Evolutionary conservation across 2,888 invertebrate genomes (phyloP).

Genomic region (Chymomyza caudatula): DNA sequence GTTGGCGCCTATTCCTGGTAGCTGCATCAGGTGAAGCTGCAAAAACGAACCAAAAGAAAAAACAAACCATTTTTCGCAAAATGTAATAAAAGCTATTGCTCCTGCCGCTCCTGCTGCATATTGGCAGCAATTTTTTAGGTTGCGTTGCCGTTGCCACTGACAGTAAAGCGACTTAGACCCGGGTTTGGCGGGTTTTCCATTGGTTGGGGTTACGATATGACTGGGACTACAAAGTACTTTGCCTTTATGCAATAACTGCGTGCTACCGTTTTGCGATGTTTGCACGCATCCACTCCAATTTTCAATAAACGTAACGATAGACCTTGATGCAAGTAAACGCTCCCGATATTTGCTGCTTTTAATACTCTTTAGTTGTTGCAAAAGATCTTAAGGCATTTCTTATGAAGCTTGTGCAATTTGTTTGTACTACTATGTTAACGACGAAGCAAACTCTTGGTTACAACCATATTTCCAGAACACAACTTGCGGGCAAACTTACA

Average conservation of each 20-base stretch:
- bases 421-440: too few species aligned
- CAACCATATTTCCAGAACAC: too few species aligned
- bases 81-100: constrained; percentile 28
- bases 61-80: constrained; percentile 7
- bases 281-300: constrained; percentile 21
- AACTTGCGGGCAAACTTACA: too few species aligned
- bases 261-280: constrained; percentile 33
- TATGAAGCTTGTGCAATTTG: neutral
- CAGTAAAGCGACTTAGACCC: constrained; percentile 10
- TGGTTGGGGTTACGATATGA: neutral
- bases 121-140: constrained; percentile 23
- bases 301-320: constrained; percentile 38
- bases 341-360: neutral
- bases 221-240: constrained; percentile 28
- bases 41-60: neutral
- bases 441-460: too few species aligned
- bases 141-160: neutral
- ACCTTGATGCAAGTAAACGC: constrained; percentile 1
- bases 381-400: neutral
- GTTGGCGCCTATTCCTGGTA: constrained; percentile 26
- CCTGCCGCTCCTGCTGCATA: constrained; percentile 25
- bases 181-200: neutral
- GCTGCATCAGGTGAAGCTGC: constrained; percentile 15
- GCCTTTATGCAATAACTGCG: constrained; percentile 49
- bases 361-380: neutral